Conservation (phyloP, 2,797 vertebrate genomes). For the Simalia tracyae region DNA sequence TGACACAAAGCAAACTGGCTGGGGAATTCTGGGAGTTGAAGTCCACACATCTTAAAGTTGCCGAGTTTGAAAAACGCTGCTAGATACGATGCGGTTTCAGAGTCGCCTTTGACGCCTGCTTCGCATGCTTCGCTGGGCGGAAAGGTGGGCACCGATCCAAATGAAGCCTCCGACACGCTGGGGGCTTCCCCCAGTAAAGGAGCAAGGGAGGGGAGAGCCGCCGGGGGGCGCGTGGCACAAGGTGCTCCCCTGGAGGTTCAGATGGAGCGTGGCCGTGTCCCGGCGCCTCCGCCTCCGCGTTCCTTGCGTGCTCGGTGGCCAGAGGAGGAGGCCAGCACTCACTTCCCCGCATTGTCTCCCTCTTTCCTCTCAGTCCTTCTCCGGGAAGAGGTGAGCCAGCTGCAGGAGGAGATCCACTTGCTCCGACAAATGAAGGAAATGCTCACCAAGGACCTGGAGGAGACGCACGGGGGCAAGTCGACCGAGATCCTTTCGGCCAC, state of each 20-base stretch:
- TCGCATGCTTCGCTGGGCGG: not conserved
- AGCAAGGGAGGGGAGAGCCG: too few relatives aligned
- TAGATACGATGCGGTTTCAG: rapidly evolving
- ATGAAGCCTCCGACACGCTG: not conserved
- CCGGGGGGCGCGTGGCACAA: not conserved
- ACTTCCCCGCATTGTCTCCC: constrained; percentile 49
- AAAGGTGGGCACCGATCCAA: too few relatives aligned
- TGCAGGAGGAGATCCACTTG: constrained; percentile 94
- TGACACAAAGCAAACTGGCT: not conserved
- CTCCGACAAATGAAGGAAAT: constrained; percentile 98
- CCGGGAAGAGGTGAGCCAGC: constrained; percentile 93
- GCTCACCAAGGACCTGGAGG: constrained; percentile 94
- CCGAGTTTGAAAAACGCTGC: not conserved
- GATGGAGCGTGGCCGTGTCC: not conserved
- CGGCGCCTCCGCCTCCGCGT: too few relatives aligned
- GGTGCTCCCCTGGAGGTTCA: not conserved
- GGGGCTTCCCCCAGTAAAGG: not conserved
- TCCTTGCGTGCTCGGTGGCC: too few relatives aligned
- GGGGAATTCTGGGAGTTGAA: not conserved
- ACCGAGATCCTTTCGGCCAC: constrained; percentile 90
- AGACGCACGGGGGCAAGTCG: constrained; percentile 86
- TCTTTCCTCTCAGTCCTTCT: constrained; percentile 82
- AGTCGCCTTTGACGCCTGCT: not conserved
- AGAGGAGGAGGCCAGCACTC: not conserved
- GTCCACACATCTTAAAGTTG: not conserved